Conservation (phyloP, 2,113 vertebrate species). For the Oenanthe melanoleuca region DNA sequence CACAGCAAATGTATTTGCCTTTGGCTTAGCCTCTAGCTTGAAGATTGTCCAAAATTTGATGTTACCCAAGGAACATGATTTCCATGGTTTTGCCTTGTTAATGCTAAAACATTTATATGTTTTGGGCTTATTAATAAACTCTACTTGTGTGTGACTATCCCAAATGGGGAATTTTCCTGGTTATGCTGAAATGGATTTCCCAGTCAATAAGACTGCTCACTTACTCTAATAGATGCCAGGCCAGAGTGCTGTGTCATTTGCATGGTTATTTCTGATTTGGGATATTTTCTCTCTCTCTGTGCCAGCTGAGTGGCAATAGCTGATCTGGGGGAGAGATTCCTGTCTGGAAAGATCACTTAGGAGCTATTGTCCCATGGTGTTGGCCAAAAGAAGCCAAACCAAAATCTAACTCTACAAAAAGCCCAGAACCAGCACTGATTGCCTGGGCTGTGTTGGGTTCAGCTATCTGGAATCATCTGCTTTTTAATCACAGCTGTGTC, state of each 20-base stretch:
- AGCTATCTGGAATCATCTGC: background rate
- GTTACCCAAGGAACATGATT: background rate
- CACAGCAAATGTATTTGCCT: constrained; percentile 66
- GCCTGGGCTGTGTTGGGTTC: background rate
- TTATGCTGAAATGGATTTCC: background rate
- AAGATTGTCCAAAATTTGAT: constrained; percentile 42
- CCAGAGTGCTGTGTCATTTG: background rate
- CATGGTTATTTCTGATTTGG: background rate
- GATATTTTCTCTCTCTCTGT: background rate
- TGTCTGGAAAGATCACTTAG: background rate
- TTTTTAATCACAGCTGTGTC: background rate
- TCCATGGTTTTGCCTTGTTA: background rate
- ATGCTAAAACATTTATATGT: background rate
- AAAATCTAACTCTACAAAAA: background rate
- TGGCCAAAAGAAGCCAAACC: background rate
- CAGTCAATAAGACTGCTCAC: background rate
- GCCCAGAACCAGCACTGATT: accelerated
- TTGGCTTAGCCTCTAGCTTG: constrained; percentile 72
- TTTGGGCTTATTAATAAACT: background rate
- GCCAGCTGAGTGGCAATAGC: background rate
- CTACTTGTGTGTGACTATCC: background rate
- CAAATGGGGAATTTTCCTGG: background rate
- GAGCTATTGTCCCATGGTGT: background rate
- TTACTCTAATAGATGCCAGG: background rate
- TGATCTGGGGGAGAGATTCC: background rate